These are phyloP conservation scores for Troglohyphantes excavatus DNA, from an alignment of 2,888 invertebrate genomes.

Conservation along the genomic window DNA sequence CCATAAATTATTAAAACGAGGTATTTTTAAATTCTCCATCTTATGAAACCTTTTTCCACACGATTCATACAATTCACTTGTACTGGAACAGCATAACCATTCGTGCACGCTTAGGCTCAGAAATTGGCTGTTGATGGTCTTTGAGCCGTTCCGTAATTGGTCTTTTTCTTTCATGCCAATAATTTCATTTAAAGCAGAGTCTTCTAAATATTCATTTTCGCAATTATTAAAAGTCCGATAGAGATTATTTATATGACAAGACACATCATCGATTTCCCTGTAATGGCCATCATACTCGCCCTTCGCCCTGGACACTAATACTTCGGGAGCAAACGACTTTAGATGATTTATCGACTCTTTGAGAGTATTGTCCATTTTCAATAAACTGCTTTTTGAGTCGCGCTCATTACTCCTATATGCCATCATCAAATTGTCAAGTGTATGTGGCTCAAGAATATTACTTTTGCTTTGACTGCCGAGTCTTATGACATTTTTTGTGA, in stretches of 20 bases:
- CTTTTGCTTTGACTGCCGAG: constrained; percentile 88
- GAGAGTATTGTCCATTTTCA: neutral
- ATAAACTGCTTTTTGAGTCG: neutral
- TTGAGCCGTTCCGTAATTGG: constrained; percentile 9
- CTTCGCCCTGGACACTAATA: neutral
- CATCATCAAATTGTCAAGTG: constrained; percentile 22
- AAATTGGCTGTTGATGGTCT: neutral
- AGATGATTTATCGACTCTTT: constrained; percentile 16
- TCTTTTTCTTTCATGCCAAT: neutral
- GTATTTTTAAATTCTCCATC: neutral
- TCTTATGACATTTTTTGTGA: constrained; percentile 86
- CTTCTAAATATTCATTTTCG: constrained; percentile 42
- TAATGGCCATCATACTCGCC: constrained; percentile 3
- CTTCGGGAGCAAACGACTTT: neutral
- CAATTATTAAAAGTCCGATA: neutral
- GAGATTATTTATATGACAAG: constrained; percentile 5
- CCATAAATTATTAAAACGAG: constrained; percentile 36
- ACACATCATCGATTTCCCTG: neutral
- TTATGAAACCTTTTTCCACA: constrained; percentile 18
- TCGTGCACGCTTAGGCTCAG: constrained; percentile 28
- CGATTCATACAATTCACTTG: constrained; percentile 16
- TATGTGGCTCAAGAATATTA: constrained; percentile 81
- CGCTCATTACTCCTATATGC: neutral
- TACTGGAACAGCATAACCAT: constrained; percentile 39
- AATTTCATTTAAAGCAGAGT: constrained; percentile 43